Evolutionary conservation across 2,113 vertebrate species (phyloP).

Genomic region (Vimba vimba): DNA sequence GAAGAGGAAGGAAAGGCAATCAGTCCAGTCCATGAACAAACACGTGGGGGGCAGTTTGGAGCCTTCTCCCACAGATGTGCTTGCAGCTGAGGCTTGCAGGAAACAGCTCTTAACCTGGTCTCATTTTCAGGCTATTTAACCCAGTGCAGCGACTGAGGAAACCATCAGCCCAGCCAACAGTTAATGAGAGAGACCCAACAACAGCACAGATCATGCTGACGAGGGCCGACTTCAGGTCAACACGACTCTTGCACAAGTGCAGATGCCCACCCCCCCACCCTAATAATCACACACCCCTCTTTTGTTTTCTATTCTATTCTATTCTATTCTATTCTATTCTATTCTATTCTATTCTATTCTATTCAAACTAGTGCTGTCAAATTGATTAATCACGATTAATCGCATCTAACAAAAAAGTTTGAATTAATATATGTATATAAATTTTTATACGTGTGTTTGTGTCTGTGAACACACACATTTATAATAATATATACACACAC

Average conservation of each 20-base stretch:
- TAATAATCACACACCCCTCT: slow-evolving; percentile 20
- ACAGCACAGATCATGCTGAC: slow-evolving; percentile 63
- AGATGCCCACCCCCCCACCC: slow-evolving; percentile 12
- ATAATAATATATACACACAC: no score
- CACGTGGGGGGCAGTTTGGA: slow-evolving; percentile 72
- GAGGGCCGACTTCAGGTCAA: slow-evolving; percentile 74
- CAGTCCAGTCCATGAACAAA: slow-evolving; percentile 77
- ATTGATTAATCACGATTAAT: no score
- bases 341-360: background rate
- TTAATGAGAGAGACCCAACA: slow-evolving; percentile 68
- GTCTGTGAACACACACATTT: no score
- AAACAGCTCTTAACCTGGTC: slow-evolving; percentile 75
- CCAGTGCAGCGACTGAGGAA: slow-evolving; percentile 63
- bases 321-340: background rate
- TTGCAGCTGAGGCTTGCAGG: slow-evolving; percentile 79
- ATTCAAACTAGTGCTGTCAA: background rate
- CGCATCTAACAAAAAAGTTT: background rate
- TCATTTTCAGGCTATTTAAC: slow-evolving; percentile 70
- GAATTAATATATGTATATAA: no score
- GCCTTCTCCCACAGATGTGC: slow-evolving; percentile 77
- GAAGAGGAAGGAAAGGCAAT: slow-evolving; percentile 83
- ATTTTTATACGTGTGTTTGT: no score
- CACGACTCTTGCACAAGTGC: slow-evolving; percentile 57
- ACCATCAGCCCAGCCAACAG: slow-evolving; percentile 67
- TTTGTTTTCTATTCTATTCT: slow-evolving; percentile 1